Evolutionary conservation across 92 coral and sea anemone species (phyloP), one percentile per base, ranked within the genome.

Genomic region (Palythoa caribaeorum): DNA sequence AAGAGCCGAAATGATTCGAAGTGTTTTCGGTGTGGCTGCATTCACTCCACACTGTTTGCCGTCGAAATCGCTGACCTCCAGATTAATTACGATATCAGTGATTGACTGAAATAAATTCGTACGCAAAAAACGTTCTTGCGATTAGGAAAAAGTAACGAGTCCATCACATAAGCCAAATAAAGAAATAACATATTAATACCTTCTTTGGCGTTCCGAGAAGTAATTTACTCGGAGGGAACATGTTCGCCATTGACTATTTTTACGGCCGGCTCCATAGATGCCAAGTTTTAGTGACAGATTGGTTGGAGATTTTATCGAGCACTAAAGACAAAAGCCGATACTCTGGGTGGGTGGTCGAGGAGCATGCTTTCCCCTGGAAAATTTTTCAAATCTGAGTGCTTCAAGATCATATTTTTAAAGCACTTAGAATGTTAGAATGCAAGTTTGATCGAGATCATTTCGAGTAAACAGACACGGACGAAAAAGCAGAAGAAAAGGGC

Each of bases 131-230:
- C 81, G 59, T 37, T 13, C 51, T 21, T 72, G 80, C 66, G 88
- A 72, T 51, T 63, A 44, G 47, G 74, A 85, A 52, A 35, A 85
- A 28, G 9, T 85, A 10, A 85, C 13, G n/a, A 85, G 77, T 62
- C 88, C 73, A 57, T 81, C 81, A 50, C 38, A 44, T 38, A 71
- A 69, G n/a, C 88, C 59, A 84, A 84, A 84, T 17, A 84, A 84
- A 71, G 88, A 3, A 21, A 85, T 73, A 3, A 73, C 88, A 68
- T 37, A 74, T 28, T 28, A 28, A 28, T 28, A 11, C 65, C 80
- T 63, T 52, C 71, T 86, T 75, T 71, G 20, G 76, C 68, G 77
- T 52, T 75, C 71, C 83, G 59, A 19, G 84, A 55, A 19, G 40
- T 17, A 73, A 85, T 52, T 60, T 28, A 85, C 83, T 54, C 38